Evolutionary conservation across 1,140 invertebrate species (phyloP).

Genomic region (Lepidurus apus): DNA sequence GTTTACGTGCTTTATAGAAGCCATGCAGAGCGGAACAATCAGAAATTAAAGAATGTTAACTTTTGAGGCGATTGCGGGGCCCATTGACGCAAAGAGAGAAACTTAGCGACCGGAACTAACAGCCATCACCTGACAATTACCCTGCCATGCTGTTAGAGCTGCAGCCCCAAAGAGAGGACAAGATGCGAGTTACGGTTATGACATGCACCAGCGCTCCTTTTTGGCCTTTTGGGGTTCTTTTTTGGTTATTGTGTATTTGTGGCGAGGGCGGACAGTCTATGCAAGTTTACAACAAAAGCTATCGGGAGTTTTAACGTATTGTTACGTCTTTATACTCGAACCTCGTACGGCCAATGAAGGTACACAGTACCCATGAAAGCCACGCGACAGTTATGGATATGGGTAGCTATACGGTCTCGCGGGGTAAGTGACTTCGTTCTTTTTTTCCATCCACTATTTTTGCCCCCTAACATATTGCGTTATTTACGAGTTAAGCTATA

Average conservation of each 20-base stretch:
- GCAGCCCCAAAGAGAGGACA: background rate
- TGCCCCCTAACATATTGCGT: background rate
- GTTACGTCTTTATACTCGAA: background rate
- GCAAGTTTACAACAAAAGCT: background rate
- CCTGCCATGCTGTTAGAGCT: background rate
- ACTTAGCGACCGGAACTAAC: background rate
- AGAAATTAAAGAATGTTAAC: constrained; percentile 5
- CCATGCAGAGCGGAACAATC: background rate
- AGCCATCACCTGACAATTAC: constrained; percentile 19
- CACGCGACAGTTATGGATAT: constrained; percentile 21
- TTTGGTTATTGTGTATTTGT: background rate
- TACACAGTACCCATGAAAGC: background rate
- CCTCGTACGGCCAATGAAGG: background rate
- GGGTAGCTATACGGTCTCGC: background rate
- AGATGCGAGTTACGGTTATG: constrained; percentile 10
- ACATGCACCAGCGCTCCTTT: background rate
- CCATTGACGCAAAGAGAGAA: background rate
- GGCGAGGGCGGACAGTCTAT: background rate
- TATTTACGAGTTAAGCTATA: background rate
- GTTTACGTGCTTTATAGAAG: background rate
- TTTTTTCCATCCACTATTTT: background rate
- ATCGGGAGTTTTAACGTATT: background rate
- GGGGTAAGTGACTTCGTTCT: background rate
- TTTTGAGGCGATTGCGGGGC: constrained; percentile 13
- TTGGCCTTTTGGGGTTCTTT: background rate